phyloP scores from a whole-genome alignment of 2,797 vertebrate species.

The Acipenser transmontanus region DNA sequence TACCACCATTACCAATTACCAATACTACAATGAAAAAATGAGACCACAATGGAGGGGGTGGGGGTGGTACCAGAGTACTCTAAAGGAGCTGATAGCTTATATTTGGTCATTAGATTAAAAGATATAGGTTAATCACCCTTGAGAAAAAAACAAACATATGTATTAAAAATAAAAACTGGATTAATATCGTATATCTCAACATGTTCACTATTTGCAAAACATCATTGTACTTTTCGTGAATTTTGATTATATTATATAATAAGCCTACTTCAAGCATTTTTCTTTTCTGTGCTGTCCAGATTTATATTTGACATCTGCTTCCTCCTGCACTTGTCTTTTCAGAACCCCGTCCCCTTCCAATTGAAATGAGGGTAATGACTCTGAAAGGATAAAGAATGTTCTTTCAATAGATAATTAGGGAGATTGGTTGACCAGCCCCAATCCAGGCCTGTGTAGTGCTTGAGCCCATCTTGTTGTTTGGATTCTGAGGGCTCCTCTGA shows the following conservation, averaged over 20 bases:
- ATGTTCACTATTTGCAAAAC: too few relatives aligned
- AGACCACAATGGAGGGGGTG: too few relatives aligned
- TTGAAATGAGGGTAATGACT: slow-evolving; percentile 64
- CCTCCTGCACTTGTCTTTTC: slow-evolving; percentile 19
- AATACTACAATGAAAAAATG: too few relatives aligned
- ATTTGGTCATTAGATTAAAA: slow-evolving; percentile 46
- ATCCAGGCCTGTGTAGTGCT: slow-evolving; percentile 63
- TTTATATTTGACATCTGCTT: slow-evolving; percentile 52
- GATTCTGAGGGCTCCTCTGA: slow-evolving; percentile 68
- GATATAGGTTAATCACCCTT: too few relatives aligned
- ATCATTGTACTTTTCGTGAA: too few relatives aligned
- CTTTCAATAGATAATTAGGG: slow-evolving; percentile 85
- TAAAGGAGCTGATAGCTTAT: slow-evolving; percentile 30
- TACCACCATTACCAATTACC: too few relatives aligned
- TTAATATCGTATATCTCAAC: too few relatives aligned
- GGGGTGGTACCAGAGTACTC: too few relatives aligned
- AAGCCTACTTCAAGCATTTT: too few relatives aligned
- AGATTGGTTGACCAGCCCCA: slow-evolving; percentile 81
- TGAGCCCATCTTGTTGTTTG: slow-evolving; percentile 58
- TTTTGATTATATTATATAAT: too few relatives aligned
- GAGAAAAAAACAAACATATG: too few relatives aligned
- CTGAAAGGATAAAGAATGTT: slow-evolving; percentile 66
- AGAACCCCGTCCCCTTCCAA: slow-evolving; percentile 23
- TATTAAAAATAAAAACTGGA: too few relatives aligned
- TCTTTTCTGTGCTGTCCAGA: slow-evolving; percentile 40